phyloP scores from a whole-genome alignment of 64 coral and sea anemone genomes.

The Acropora yongei region DNA sequence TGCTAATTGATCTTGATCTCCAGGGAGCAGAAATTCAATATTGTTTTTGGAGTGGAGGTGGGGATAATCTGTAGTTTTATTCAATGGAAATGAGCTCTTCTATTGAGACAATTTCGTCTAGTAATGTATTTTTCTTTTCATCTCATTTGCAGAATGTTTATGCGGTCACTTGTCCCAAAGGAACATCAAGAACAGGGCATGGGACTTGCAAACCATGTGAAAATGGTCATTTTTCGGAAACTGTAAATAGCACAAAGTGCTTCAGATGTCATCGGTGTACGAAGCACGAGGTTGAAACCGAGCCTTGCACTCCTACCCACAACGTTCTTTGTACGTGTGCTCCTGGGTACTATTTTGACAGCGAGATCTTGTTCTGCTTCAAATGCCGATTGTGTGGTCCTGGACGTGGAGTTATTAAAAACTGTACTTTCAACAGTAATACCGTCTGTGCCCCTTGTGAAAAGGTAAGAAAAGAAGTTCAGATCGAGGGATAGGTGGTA shows the following conservation, averaged over 20 bases:
- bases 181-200: background rate
- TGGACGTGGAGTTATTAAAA: slow-evolving; percentile 31
- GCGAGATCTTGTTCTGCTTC: background rate
- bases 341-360: slow-evolving; percentile 27
- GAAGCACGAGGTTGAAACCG: background rate
- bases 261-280: background rate
- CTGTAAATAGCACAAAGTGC: slow-evolving; percentile 1
- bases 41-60: too few relatives aligned
- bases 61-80: too few relatives aligned
- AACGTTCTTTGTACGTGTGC: slow-evolving; percentile 22
- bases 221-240: background rate
- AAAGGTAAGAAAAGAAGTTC: background rate
- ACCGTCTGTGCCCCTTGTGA: slow-evolving; percentile 30
- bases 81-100: too few relatives aligned
- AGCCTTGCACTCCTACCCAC: background rate
- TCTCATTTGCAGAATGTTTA: slow-evolving; percentile 16
- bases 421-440: slow-evolving; percentile 16
- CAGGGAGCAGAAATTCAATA: too few relatives aligned
- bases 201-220: background rate
- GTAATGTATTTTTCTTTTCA: background rate
- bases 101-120: background rate
- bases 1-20: background rate
- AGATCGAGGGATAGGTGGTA: too few relatives aligned
- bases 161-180: slow-evolving; percentile 11
- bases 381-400: slow-evolving; percentile 3